Base-by-base conservation (phyloP, 2,113 vertebrate species). In the Lasiurus cinereus region DNA sequence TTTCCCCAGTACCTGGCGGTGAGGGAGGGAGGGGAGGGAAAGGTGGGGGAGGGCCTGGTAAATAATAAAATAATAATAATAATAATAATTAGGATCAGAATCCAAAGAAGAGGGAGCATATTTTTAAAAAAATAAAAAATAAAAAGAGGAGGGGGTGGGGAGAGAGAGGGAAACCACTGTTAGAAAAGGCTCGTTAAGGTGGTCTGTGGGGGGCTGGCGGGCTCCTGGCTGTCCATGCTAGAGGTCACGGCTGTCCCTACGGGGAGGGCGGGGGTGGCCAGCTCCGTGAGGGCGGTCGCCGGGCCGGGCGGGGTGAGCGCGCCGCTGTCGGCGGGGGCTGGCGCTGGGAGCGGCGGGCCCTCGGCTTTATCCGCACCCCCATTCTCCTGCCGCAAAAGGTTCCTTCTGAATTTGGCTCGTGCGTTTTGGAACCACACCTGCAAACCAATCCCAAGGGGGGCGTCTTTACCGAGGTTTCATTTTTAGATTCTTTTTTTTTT, bases 401-500 rank as follows among this genome's bases (percentile, higher is more conserved):
- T 99, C 99, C 99, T 99, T 99, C 99, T 99, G 99, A 99, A 99
- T 99, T 99, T 99, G 99, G 99, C 99, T 99, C 99, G 98, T 98
- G 99, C 99, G 99, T 99, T 99, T 99, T 99, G 99, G 99, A 99
- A 99, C 99, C 99, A 99, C 99, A 99, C 99, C 99, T 99, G 99
- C 99, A 99, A 99, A 99, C 99, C 99, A 99, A 99, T 99, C 99
- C 99, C 99, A 99, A 96, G 88, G 96, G 98, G 46, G 46, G 46
- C 98, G 99, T 98, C 99, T 99, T 99, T 99, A 99, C 99, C 99
- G 98, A 98, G 97, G 98, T 97, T 98, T 98, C 95, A 78, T 96
- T 97, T 96, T 96, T 97, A 92, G 95, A 80, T 77, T 96, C 90
- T 89, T 66, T 56, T 82, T 56, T 82, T 56, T 59, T 19, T 95